These are phyloP conservation scores for Bursaphelenchus okinawaensis DNA, from an alignment of 2,888 invertebrate species.

Conservation along the genomic window DNA sequence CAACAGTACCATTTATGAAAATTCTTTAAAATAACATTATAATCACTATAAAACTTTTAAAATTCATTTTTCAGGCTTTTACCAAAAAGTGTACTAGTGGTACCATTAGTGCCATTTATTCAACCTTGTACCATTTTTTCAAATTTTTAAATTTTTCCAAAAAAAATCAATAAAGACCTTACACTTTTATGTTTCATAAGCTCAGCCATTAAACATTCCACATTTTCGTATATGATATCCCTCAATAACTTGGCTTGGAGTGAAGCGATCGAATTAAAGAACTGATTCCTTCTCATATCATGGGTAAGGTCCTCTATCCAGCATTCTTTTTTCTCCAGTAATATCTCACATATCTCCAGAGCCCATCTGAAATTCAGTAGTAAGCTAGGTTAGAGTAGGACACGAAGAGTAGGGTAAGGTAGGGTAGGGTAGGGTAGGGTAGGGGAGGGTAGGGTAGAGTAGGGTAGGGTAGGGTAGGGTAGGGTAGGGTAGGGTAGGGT, in stretches of 20 bases:
- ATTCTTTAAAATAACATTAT: background rate
- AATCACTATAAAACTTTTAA: no score
- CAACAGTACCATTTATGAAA: background rate
- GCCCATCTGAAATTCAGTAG: conserved; percentile 30
- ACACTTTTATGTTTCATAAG: conserved; percentile 19
- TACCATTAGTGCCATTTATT: background rate
- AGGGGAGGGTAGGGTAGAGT: no score
- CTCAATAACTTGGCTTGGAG: conserved; percentile 22
- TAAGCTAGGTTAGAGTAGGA: background rate
- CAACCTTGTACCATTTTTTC: background rate
- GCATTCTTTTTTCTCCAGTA: conserved; percentile 16
- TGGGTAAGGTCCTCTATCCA: conserved; percentile 31
- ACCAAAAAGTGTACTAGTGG: background rate
- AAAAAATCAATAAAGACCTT: background rate
- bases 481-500: no score
- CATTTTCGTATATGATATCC: conserved; percentile 20
- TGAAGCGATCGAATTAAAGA: conserved; percentile 33
- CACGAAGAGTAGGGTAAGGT: no score
- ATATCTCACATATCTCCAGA: conserved; percentile 30
- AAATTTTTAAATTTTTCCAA: no score
- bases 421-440: no score
- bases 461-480: background rate
- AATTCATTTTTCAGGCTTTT: background rate
- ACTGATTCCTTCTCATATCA: conserved; percentile 10
- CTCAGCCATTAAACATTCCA: conserved; percentile 17